Evolutionary conservation across 2,888 invertebrate genomes (phyloP).

Genomic region (Frankliniella fusca): DNA sequence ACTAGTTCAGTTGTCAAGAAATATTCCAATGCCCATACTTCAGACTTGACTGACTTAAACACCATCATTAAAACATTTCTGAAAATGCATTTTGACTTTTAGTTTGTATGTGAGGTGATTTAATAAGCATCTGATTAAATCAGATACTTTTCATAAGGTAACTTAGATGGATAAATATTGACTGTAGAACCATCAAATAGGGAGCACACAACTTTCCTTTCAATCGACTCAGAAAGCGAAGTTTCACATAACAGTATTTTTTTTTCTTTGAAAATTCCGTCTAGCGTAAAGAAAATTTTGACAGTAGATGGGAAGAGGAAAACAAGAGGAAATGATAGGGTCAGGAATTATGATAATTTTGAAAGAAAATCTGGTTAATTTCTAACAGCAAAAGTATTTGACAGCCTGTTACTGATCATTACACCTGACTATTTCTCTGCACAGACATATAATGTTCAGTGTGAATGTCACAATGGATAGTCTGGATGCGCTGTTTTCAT

Average conservation of each 20-base stretch:
- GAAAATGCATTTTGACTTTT: too few relatives aligned
- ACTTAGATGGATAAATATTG: too few relatives aligned
- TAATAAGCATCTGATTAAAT: too few relatives aligned
- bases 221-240: too few relatives aligned
- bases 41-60: too few relatives aligned
- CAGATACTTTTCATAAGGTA: too few relatives aligned
- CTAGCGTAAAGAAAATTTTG: background rate
- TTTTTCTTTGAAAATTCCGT: background rate
- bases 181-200: too few relatives aligned
- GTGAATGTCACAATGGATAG: background rate
- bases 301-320: background rate
- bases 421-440: too few relatives aligned
- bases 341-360: background rate
- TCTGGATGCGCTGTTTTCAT: constrained; percentile 43
- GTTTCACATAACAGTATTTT: too few relatives aligned
- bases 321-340: background rate
- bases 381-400: background rate
- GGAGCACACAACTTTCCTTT: too few relatives aligned
- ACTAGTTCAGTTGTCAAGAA: background rate
- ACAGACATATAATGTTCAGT: background rate
- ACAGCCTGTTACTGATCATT: background rate
- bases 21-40: background rate
- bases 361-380: background rate
- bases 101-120: too few relatives aligned
- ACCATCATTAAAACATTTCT: too few relatives aligned